These are phyloP conservation scores for Anarsia innoxiella DNA, from an alignment of 2,888 invertebrate genomes.

Conservation along the genomic window DNA sequence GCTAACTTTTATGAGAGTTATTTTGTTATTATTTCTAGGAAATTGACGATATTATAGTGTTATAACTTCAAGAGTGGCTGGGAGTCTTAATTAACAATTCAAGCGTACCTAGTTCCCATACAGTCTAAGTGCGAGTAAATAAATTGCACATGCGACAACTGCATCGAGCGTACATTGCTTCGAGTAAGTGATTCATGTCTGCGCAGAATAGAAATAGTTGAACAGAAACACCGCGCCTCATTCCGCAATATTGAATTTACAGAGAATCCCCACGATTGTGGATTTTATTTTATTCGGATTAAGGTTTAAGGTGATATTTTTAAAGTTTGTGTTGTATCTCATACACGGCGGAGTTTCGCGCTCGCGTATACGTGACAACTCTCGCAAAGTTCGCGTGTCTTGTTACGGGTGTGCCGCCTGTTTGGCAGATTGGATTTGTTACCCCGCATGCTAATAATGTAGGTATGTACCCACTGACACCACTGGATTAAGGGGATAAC, in stretches of 20 bases:
- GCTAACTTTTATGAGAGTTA: too few species aligned
- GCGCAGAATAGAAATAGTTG: constrained; percentile 46
- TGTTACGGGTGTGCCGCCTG: constrained; percentile 47
- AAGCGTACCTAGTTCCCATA: not conserved
- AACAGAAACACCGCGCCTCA: constrained; percentile 30
- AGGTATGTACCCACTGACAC: constrained; percentile 40
- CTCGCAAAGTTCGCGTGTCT: constrained; percentile 54
- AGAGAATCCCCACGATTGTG: constrained; percentile 14
- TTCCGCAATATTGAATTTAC: constrained; percentile 24
- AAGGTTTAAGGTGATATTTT: constrained; percentile 16
- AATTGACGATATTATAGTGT: too few species aligned
- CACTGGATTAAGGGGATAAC: constrained; percentile 35
- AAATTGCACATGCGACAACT: constrained; percentile 33
- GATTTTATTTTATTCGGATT: constrained; percentile 24
- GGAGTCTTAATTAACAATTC: too few species aligned
- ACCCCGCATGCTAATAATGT: constrained; percentile 58
- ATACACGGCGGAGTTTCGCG: constrained; percentile 35
- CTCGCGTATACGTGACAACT: constrained; percentile 50
- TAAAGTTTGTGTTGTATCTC: constrained; percentile 29
- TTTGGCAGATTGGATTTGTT: constrained; percentile 69
- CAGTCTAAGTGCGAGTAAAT: constrained; percentile 7
- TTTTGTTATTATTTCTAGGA: too few species aligned
- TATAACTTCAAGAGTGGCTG: too few species aligned
- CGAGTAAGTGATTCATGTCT: constrained; percentile 45
- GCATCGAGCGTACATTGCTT: constrained; percentile 31